Evolutionary conservation across 2,888 invertebrate species (phyloP), one percentile per base, ranked within the genome.

Genomic region (Drosophila emarginata): DNA sequence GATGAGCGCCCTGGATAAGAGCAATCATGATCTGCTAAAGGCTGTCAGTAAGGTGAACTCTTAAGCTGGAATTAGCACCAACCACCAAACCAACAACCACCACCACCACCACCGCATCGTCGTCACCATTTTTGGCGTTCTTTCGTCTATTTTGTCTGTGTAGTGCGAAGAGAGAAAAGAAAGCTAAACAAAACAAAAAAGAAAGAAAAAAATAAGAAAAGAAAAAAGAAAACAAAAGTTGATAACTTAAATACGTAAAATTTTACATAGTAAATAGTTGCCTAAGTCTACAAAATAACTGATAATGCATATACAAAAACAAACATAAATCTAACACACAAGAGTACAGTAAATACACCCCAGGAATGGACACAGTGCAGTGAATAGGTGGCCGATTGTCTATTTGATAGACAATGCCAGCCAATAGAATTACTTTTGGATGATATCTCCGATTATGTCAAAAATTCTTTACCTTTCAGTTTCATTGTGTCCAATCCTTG

Each of bases 1-100:
- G 92, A 92, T 92, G 92, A 92, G 92, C 64, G 90, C 91, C 74
- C 86, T 92, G 67, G 92, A 92, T 59, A 92, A 92, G 78, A 90
- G 88, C 80, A 92, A 91, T 87, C 91, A 92, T 67, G 91, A 92
- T 84, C 88, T 92, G 73, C 88, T 92, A 65, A 92, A 92, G 82
- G 91, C 91, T 63, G 92, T 92, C 78, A 92, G 92, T 90, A 92
- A 92, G 90, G 92, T 92, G 61, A 92, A 92, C 83, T 91, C 92
- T 88, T 92, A 92, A 92, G 90, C 89, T 73, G 74, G n/a, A 14
- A 37, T 9, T n/a, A 26, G 2, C 36, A 57, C 36, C 45, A 18
- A 62, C 61, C 79, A 71, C 56, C 54, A 64, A 67, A 64, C 64
- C 73, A 72, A 64, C 60, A 59, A 61, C 57, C 36, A 59, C 68